phyloP scores from a whole-genome alignment of 2,888 invertebrate genomes.

The Xestia ashworthii region DNA sequence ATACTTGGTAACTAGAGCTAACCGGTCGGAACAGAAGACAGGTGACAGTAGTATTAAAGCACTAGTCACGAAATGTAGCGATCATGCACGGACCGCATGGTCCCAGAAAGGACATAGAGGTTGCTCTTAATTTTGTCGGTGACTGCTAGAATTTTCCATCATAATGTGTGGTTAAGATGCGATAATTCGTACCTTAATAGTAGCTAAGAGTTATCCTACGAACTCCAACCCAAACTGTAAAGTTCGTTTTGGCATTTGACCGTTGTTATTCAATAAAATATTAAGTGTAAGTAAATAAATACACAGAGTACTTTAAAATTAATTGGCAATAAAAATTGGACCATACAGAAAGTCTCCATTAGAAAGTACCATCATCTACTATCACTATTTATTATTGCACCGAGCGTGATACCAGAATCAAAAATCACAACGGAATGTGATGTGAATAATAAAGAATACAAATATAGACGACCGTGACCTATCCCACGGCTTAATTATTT shows the following conservation, averaged over 20 bases:
- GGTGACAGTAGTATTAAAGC: conserved; percentile 40
- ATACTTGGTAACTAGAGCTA: conserved; percentile 48
- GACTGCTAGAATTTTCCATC: conserved; percentile 14
- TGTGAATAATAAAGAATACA: not conserved
- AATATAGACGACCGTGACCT: not conserved
- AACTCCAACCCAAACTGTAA: not conserved
- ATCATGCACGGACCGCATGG: conserved; percentile 44
- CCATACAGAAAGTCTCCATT: not conserved
- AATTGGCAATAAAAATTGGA: not conserved
- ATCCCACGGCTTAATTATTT: conserved; percentile 14
- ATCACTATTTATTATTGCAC: not conserved
- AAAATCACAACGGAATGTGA: not conserved
- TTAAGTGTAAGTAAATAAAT: not conserved
- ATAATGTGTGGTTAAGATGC: not conserved
- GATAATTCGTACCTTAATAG: conserved; percentile 5
- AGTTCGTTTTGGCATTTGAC: not conserved
- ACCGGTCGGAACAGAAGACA: conserved; percentile 42
- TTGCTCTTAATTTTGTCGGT: conserved; percentile 11
- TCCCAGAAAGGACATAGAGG: not conserved
- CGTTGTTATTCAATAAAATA: not conserved
- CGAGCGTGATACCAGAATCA: not conserved
- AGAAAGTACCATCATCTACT: not conserved
- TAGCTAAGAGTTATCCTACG: not conserved
- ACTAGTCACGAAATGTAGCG: conserved; percentile 40
- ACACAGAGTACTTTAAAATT: not conserved